Conservation (phyloP, 2,888 invertebrate species). For the Creontiades dilutus region DNA sequence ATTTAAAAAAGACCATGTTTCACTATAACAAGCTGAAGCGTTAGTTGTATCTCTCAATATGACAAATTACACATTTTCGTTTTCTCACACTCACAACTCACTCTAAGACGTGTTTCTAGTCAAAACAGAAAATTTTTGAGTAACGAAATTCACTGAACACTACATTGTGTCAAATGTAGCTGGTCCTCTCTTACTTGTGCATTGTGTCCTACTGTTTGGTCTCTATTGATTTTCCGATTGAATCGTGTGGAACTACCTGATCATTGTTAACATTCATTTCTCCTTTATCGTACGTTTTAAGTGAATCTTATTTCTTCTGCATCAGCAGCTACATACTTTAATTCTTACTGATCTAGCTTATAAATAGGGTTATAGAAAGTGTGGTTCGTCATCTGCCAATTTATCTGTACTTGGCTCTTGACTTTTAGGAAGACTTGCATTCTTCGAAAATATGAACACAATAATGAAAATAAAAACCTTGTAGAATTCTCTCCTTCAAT, state of each 20-base stretch:
- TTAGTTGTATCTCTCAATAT: constrained; percentile 15
- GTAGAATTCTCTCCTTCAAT: constrained; percentile 50
- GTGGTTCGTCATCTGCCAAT: constrained; percentile 27
- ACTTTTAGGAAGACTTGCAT: constrained; percentile 10
- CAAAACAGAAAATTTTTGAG: background rate
- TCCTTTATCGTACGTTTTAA: background rate
- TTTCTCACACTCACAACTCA: background rate
- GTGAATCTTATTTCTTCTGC: background rate
- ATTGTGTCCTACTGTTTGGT: background rate
- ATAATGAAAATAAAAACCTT: constrained; percentile 3
- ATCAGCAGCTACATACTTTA: background rate
- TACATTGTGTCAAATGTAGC: background rate
- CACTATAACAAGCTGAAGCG: background rate
- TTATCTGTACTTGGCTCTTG: background rate
- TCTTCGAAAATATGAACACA: background rate
- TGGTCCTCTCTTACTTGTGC: background rate
- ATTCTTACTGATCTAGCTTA: constrained; percentile 18
- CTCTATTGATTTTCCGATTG: background rate
- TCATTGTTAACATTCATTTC: background rate
- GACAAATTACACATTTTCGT: background rate
- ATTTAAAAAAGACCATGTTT: background rate
- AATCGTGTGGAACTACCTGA: background rate
- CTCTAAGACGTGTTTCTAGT: constrained; percentile 8
- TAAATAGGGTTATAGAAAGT: constrained; percentile 10
- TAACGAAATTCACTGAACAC: background rate